Evolutionary conservation across 2,113 vertebrate species (phyloP).

Genomic region (Neodontobutis hainanensis): DNA sequence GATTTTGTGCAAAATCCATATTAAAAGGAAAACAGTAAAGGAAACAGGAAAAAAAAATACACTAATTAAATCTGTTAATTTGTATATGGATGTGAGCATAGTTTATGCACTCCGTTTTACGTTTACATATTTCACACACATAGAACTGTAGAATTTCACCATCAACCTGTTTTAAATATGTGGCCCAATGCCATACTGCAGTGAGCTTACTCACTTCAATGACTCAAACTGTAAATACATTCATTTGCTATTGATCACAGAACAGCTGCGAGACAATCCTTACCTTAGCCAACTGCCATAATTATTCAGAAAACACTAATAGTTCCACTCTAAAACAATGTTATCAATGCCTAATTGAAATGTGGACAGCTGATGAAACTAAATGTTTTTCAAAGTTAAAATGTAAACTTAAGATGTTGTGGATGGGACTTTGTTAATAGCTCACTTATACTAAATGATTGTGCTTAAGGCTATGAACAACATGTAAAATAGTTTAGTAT

Average conservation of each 20-base stretch:
- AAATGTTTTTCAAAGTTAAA: slow-evolving; percentile 33
- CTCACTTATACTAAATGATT: slow-evolving; percentile 23
- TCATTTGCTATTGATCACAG: slow-evolving; percentile 25
- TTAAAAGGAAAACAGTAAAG: too few relatives aligned
- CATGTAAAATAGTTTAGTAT: too few relatives aligned
- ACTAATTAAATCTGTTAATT: too few relatives aligned
- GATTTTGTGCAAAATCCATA: too few relatives aligned
- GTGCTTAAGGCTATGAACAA: not conserved
- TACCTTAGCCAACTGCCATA: not conserved
- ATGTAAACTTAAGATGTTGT: slow-evolving; percentile 29
- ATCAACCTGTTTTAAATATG: slow-evolving; percentile 18
- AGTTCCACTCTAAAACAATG: too few relatives aligned
- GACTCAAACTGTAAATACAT: slow-evolving; percentile 38
- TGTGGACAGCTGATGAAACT: too few relatives aligned
- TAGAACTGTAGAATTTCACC: slow-evolving; percentile 5
- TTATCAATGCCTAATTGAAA: too few relatives aligned
- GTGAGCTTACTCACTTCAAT: slow-evolving; percentile 31
- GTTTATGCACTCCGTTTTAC: too few relatives aligned
- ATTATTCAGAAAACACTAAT: not conserved
- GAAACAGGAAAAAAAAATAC: too few relatives aligned
- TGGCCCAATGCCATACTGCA: slow-evolving; percentile 17
- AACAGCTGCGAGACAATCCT: slow-evolving; percentile 12
- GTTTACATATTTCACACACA: too few relatives aligned
- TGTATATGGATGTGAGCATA: too few relatives aligned
- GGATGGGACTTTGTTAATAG: slow-evolving; percentile 26